Evolutionary conservation across 2,113 vertebrate species (phyloP), one percentile per base, ranked within the genome.

Genomic region (Helogale parvula): DNA sequence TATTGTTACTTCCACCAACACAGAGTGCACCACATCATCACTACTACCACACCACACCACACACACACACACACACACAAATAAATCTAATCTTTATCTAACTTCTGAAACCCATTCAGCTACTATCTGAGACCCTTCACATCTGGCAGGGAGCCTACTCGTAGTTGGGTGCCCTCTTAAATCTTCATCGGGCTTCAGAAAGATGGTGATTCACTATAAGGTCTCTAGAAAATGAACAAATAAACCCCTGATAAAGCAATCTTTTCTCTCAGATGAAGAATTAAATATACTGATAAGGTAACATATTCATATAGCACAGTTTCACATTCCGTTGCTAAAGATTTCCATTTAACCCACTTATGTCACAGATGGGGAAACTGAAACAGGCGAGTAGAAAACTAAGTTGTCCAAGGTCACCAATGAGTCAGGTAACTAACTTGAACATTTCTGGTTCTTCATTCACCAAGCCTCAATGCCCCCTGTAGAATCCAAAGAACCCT

Each of bases 31-130:
- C 17, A 60, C 13, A 82, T 11, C 33, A 13, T 13, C 38, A 15
- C 29, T 27, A 92, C 52, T 2, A n/a, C 8, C 19, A 23, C 25
- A 31, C 13, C 23, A 52, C 57, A 41, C n/a, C 15, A 47, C 35
- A 35, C 63, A 47, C 45, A 45, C 7, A 45, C 45, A 45, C 7
- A 45, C 45, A 47, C 27, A n/a, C 27, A 72, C 4, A 2, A 1
- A 23, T n/a, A 83, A 31, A 38, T 19, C 6, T 63, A 33, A 77
- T 41, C 45, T 21, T 54, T 4, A 52, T 60, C 31, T 79, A 66
- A 91, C 84, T 91, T 93, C 88, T 90, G 76, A 96, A 50, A 90
- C 7, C 33, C 21, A 66, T 71, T 94, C 45, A 54, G 29, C 38
- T 21, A 8, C 7, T 33, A 29, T 60, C 35, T 79, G 38, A 76